Conservation (phyloP, 1,140 invertebrate genomes). For the Drosophila oshimai region DNA sequence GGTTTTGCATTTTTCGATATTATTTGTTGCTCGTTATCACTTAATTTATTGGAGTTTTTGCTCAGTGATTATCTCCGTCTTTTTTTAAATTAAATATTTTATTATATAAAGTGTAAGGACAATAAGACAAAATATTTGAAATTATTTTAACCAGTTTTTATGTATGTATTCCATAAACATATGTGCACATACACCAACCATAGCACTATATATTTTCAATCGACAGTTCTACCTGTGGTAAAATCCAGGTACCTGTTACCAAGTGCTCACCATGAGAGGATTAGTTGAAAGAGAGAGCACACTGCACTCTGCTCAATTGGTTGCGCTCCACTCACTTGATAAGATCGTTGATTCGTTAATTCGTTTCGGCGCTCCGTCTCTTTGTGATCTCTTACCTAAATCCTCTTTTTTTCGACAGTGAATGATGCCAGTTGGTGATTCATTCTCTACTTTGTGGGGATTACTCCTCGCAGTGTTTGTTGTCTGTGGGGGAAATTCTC, state of each 20-base stretch:
- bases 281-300: neutral
- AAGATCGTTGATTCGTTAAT: conserved; percentile 36
- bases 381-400: conserved; percentile 21
- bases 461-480: conserved; percentile 2
- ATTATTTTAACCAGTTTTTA: no score
- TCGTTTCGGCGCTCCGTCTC: conserved; percentile 22
- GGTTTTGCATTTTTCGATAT: neutral
- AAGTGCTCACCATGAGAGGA: neutral
- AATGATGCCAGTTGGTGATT: conserved; percentile 40
- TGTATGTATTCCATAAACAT: neutral
- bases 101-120: no score
- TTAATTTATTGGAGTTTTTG: neutral
- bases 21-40: neutral
- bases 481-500: conserved; percentile 31
- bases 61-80: neutral
- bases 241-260: neutral
- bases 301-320: conserved; percentile 18
- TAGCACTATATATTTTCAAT: no score
- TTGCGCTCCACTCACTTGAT: conserved; percentile 20
- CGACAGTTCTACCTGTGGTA: no score
- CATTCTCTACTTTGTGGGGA: conserved; percentile 13
- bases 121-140: no score
- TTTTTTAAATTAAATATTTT: no score
- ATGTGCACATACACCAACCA: no score
- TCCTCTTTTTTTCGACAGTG: conserved; percentile 8